These are phyloP conservation scores for Melanotaenia boesemani DNA, from an alignment of 2,797 vertebrate species.

Conservation along the genomic window DNA sequence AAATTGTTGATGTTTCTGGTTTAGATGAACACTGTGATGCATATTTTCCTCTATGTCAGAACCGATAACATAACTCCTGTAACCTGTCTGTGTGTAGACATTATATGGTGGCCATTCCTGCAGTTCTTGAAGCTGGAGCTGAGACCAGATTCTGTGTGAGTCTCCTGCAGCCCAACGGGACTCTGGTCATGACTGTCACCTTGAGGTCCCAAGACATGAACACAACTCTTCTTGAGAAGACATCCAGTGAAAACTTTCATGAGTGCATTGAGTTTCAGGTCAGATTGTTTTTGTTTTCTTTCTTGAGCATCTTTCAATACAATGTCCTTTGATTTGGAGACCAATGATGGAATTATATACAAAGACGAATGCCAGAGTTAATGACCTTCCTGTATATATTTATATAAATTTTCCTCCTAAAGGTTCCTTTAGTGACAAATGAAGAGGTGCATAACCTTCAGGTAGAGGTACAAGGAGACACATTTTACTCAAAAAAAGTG, in stretches of 20 bases:
- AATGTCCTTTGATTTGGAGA: neutral
- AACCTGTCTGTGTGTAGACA: constrained; percentile 46
- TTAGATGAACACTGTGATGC: neutral
- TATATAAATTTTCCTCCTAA: neutral
- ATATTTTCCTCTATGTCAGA: neutral
- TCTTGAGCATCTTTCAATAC: neutral
- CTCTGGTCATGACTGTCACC: constrained; percentile 66
- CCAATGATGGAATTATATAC: no score
- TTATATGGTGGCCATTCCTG: constrained; percentile 79
- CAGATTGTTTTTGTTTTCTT: neutral
- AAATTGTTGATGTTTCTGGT: neutral
- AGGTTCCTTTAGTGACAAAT: constrained; percentile 62
- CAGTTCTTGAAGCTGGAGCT: constrained; percentile 68
- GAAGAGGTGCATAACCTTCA: constrained; percentile 41
- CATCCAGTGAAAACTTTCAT: constrained; percentile 55
- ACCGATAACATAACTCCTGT: neutral
- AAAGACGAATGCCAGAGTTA: no score
- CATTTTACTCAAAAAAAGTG: constrained; percentile 76
- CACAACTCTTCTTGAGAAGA: constrained; percentile 51
- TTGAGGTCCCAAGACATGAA: constrained; percentile 29
- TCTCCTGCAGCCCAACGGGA: constrained; percentile 74
- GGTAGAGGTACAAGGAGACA: constrained; percentile 79
- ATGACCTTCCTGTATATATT: neutral
- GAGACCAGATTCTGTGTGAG: constrained; percentile 69
- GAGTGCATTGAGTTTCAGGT: constrained; percentile 73